A percentile compares a stretch with the other conserved stretches of the same genome.
These are phyloP conservation scores for Phalacrocorax brasilianus DNA, from an alignment of 2,113 vertebrate genomes.

Conservation along the genomic window DNA sequence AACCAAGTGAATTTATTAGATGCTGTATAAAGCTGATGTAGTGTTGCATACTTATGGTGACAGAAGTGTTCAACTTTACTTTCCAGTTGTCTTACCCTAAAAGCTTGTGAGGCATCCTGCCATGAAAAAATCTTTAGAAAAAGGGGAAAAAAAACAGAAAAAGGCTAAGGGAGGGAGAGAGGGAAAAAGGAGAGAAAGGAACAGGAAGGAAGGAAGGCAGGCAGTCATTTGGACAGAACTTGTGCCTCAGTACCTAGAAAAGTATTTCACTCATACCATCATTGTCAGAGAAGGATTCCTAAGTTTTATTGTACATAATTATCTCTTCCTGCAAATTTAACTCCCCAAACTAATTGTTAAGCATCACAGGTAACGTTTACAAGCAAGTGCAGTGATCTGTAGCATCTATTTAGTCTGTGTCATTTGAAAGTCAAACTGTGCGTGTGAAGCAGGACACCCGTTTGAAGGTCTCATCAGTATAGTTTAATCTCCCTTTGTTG, in stretches of 20 bases:
- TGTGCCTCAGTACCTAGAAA: background rate
- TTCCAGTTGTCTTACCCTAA: background rate
- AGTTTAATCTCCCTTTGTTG: background rate
- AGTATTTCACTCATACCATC: background rate
- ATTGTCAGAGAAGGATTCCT: background rate
- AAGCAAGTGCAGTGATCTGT: slow-evolving; percentile 6
- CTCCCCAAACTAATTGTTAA: background rate
- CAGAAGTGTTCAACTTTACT: background rate
- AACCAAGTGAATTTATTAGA: background rate
- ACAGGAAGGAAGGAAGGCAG: background rate
- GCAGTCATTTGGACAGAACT: background rate
- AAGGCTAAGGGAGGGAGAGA: background rate
- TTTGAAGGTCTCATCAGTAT: background rate
- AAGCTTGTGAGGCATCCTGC: background rate
- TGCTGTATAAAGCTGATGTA: background rate
- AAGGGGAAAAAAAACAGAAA: background rate
- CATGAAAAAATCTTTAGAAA: background rate
- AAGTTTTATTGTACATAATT: background rate
- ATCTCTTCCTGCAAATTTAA: background rate
- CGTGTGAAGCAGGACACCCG: background rate
- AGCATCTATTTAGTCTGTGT: background rate
- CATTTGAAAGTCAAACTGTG: slow-evolving; percentile 5
- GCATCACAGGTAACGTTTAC: background rate
- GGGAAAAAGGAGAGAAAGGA: background rate
- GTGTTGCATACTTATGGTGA: background rate